Base-by-base conservation (phyloP, 2,888 invertebrate species). In the Fabriciana adippe region DNA sequence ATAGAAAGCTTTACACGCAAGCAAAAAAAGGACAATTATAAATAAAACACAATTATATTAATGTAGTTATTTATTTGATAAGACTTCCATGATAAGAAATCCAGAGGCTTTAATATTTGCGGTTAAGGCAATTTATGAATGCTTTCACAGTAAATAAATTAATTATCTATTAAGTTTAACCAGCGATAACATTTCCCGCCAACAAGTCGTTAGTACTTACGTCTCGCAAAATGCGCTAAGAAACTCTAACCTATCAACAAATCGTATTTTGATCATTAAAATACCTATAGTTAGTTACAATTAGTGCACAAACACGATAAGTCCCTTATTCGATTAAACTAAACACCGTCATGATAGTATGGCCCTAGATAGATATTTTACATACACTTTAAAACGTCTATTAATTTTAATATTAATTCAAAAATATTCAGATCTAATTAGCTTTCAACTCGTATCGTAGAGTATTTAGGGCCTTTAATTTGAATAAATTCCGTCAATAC, bases 61-160 rank as follows among this genome's bases (percentile, higher is more conserved):
- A 88, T 71, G 63, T 72, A 87, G 87, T 86, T 87, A 86, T 87
- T 88, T 89, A 89, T 89, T 90, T 84, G 85, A 89, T 89, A 90
- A 88, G 88, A 89, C 86, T 87, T 89, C 87, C 86, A 89, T 86
- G 90, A 89, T 89, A 84, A 89, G 86, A 86, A 86, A 88, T 80
- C 78, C 84, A 83, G 83, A 84, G 85, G 88, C 85, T 86, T 86
- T 86, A 84, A 85, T 84, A 84, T 88, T 82, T 87, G 86, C 83
- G 85, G 84, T 87, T 88, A 88, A 86, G 87, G 88, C 88, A 89
- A 87, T 88, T 84, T 85, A 87, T 82, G 85, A 85, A 88, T 85
- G 86, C 85, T 86, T 82, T 70, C 64, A 68, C 83, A 85, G 85
- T 86, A 88, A 87, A 89, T 90, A 89, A 90, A 89, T 89, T 84